phyloP scores from a whole-genome alignment of 2,113 vertebrate genomes.

The Lipophrys pholis region DNA sequence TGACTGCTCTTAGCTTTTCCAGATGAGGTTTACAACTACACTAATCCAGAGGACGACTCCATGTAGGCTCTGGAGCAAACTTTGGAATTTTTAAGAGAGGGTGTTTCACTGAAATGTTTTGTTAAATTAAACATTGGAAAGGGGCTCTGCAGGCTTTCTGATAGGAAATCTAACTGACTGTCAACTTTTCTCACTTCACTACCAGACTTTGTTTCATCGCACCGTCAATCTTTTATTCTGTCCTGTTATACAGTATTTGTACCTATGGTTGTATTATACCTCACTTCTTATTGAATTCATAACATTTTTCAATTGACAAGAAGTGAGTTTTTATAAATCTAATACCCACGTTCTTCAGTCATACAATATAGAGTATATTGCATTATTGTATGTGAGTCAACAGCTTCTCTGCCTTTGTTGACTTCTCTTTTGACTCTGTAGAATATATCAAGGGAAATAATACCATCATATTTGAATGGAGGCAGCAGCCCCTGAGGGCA shows the following conservation, averaged over 20 bases:
- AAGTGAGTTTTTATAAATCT: background rate
- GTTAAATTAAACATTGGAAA: no score
- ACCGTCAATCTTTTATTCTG: background rate
- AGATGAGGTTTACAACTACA: no score
- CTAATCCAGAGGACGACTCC: no score
- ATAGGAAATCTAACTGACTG: no score
- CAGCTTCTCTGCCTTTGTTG: conserved; percentile 25
- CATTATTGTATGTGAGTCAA: conserved; percentile 39
- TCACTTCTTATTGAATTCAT: background rate
- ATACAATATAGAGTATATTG: conserved; percentile 38
- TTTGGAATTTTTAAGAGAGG: no score
- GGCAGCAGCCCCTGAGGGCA: conserved; percentile 58
- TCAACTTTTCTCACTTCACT: background rate
- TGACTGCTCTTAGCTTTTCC: no score
- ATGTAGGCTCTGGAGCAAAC: no score
- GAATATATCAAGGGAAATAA: conserved; percentile 65
- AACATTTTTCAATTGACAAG: conserved; percentile 5
- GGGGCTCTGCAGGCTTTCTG: no score
- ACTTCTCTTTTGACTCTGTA: conserved; percentile 37
- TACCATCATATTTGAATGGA: conserved; percentile 57
- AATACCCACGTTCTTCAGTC: conserved; percentile 37
- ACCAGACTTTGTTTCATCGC: background rate
- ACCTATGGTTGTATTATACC: background rate
- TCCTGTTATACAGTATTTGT: background rate
- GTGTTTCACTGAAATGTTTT: no score